Evolutionary conservation across 2,797 vertebrate species (phyloP).

Genomic region (Taeniopygia guttata): DNA sequence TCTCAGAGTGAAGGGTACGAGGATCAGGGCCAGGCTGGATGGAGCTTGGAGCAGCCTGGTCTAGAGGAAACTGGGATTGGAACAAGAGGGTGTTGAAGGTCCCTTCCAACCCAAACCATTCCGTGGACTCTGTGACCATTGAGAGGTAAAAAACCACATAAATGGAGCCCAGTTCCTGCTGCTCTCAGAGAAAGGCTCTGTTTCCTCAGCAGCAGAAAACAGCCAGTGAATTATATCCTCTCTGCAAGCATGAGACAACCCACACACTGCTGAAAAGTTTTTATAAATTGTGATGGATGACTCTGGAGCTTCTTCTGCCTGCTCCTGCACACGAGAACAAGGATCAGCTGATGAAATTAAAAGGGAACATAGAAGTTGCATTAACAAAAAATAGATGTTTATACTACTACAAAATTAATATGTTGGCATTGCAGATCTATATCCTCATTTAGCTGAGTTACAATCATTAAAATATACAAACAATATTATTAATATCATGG

Average conservation of each 20-base stretch:
- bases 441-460: conserved; percentile 38
- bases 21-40: background rate
- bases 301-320: background rate
- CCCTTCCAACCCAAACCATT: background rate
- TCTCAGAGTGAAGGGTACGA: background rate
- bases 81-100: background rate
- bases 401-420: background rate
- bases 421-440: background rate
- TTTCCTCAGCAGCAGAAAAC: background rate
- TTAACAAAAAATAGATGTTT: background rate
- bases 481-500: background rate
- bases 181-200: background rate
- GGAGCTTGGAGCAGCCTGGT: background rate
- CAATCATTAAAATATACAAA: conserved; percentile 6
- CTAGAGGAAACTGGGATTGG: background rate
- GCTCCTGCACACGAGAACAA: background rate
- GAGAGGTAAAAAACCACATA: background rate
- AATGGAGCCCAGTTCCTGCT: background rate
- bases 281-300: background rate
- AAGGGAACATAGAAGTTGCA: background rate
- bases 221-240: background rate
- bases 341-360: background rate
- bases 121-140: background rate
- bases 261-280: background rate
- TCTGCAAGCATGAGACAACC: background rate